Evolutionary conservation across 2,797 vertebrate species (phyloP).

Genomic region (Esox masquinongy): DNA sequence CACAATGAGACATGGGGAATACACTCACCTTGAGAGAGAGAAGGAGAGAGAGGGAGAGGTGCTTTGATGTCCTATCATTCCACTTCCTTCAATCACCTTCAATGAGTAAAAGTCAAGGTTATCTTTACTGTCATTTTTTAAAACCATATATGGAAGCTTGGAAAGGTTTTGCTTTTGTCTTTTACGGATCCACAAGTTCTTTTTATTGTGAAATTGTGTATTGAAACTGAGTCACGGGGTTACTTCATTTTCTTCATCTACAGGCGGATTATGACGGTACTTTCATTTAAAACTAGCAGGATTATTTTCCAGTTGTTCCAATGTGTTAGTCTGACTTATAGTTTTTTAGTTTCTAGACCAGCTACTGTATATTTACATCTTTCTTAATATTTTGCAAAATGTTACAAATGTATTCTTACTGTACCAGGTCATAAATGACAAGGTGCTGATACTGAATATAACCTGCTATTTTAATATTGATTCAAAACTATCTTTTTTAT

Average conservation of each 20-base stretch:
- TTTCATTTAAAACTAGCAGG: neutral
- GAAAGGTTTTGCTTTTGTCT: neutral
- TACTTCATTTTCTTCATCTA: neutral
- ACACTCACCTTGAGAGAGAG: constrained; percentile 34
- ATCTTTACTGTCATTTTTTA: constrained; percentile 31
- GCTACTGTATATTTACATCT: neutral
- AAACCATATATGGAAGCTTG: neutral
- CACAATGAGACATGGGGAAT: constrained; percentile 65
- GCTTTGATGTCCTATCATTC: constrained; percentile 40
- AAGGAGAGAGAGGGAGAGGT: neutral
- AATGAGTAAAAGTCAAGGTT: constrained; percentile 40
- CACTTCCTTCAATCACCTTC: constrained; percentile 29
- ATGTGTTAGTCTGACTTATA: neutral
- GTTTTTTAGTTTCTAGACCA: neutral
- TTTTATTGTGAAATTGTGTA: neutral
- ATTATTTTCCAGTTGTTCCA: neutral
- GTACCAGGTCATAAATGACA: neutral
- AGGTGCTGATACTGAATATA: neutral
- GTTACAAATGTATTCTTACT: neutral
- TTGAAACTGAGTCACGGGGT: neutral
- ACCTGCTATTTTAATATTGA: neutral
- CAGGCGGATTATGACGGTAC: no score
- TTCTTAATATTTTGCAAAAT: neutral
- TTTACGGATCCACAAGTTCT: neutral
- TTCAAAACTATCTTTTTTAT: neutral